A percentile compares a stretch with the other conserved stretches of the same genome.
phyloP scores from a whole-genome alignment of 2,113 vertebrate genomes.

The Alectura lathami region DNA sequence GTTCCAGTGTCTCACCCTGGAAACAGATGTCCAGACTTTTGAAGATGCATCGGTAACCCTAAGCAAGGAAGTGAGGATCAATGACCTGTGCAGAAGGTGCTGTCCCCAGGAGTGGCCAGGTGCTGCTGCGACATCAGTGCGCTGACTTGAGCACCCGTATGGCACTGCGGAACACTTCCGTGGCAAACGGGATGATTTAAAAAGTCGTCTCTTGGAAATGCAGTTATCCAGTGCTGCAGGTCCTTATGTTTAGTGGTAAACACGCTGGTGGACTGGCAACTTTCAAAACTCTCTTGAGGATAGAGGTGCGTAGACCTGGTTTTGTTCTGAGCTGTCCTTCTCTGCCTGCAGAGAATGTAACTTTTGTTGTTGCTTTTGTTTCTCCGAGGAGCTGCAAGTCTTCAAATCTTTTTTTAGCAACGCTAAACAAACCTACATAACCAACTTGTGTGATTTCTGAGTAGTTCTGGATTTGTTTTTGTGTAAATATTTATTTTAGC shows the following conservation, averaged over 20 bases:
- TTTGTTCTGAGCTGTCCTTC: background rate
- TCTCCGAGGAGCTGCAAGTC: background rate
- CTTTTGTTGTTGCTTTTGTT: background rate
- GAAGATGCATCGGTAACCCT: background rate
- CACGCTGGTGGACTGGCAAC: background rate
- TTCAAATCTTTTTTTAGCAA: background rate
- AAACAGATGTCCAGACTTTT: background rate
- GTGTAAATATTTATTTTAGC: constrained; percentile 33
- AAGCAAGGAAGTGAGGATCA: background rate
- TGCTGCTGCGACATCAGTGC: background rate
- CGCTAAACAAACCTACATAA: background rate
- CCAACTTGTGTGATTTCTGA: background rate
- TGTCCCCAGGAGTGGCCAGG: background rate
- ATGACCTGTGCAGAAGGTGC: background rate
- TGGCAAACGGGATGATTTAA: background rate
- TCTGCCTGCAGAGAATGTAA: background rate
- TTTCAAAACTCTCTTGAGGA: background rate
- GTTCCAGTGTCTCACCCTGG: background rate
- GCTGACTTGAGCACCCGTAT: background rate
- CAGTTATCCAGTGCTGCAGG: background rate
- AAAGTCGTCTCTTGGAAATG: background rate
- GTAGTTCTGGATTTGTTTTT: background rate
- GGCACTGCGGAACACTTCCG: fast-evolving
- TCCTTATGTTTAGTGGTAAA: background rate
- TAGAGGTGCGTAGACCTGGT: background rate